Evolutionary conservation across 1,140 invertebrate species (phyloP).

Genomic region (Oreohelix idahoensis): DNA sequence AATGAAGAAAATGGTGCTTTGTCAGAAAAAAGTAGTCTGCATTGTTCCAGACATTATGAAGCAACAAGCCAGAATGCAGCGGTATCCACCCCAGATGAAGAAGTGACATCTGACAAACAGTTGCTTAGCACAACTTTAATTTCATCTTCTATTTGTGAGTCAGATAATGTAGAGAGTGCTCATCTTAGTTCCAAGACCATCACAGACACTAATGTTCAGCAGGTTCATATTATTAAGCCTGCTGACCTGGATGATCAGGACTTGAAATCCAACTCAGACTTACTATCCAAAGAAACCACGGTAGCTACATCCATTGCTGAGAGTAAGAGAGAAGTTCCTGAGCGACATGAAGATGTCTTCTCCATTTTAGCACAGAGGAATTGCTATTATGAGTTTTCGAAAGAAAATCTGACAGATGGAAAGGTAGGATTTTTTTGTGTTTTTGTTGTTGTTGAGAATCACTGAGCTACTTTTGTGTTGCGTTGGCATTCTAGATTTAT

Average conservation of each 20-base stretch:
- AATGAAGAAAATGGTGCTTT: neutral
- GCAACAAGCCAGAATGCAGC: neutral
- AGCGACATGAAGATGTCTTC: neutral
- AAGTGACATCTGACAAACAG: neutral
- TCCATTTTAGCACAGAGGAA: neutral
- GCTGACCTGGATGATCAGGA: neutral
- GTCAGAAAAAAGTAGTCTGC: neutral
- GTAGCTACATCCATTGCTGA: neutral
- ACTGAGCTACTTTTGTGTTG: too few relatives aligned
- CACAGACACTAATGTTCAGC: neutral
- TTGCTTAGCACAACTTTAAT: neutral
- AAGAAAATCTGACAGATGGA: constrained; percentile 39
- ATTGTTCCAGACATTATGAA: neutral
- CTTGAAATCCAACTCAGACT: neutral
- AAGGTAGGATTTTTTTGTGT: too few relatives aligned
- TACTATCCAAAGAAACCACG: neutral
- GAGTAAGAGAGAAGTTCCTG: neutral
- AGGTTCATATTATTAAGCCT: neutral
- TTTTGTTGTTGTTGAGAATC: too few relatives aligned
- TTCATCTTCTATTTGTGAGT: neutral
- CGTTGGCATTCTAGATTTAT: too few relatives aligned
- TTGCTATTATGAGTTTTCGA: constrained; percentile 10
- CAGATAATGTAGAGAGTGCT: neutral
- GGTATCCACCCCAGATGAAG: neutral
- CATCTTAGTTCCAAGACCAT: too few relatives aligned